These are phyloP conservation scores for Rhopilema esculentum DNA, from an alignment of 30 jellyfish, hydroid and myxozoan genomes.

Conservation along the genomic window DNA sequence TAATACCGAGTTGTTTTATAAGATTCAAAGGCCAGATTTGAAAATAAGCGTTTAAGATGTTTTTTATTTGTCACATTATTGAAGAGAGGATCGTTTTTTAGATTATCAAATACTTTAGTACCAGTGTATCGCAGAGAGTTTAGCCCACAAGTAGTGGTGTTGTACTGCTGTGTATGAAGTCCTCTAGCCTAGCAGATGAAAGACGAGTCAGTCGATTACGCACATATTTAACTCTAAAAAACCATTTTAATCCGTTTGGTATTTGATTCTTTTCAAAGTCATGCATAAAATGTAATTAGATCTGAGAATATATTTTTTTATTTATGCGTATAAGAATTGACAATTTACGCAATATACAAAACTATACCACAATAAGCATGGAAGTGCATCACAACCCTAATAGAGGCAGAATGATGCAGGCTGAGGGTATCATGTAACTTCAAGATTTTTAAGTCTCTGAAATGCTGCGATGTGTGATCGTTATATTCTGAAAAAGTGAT, in stretches of 20 bases:
- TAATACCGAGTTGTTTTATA: neutral
- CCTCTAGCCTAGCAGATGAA: constrained; percentile 6
- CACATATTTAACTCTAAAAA: neutral
- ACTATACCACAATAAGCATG: no score
- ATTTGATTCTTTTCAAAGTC: constrained; percentile 6
- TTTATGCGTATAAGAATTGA: no score
- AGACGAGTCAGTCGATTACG: constrained; percentile 17
- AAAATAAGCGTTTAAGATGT: neutral
- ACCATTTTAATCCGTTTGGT: constrained; percentile 9
- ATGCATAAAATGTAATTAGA: constrained; percentile 9
- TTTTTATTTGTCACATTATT: neutral
- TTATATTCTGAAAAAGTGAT: neutral
- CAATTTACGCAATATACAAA: no score
- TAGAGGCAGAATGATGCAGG: no score
- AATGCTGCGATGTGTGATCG: constrained; percentile 26
- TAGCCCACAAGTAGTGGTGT: constrained; percentile 11
- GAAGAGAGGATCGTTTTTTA: no score
- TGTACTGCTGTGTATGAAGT: neutral
- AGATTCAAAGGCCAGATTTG: constrained; percentile 4
- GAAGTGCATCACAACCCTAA: no score
- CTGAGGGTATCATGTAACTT: constrained; percentile 6
- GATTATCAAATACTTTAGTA: neutral
- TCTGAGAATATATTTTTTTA: no score
- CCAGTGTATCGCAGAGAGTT: constrained; percentile 7
- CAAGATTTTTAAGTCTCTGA: neutral